Evolutionary conservation across 2,888 invertebrate genomes (phyloP).

Genomic region (Phyllotreta cruciferae): DNA sequence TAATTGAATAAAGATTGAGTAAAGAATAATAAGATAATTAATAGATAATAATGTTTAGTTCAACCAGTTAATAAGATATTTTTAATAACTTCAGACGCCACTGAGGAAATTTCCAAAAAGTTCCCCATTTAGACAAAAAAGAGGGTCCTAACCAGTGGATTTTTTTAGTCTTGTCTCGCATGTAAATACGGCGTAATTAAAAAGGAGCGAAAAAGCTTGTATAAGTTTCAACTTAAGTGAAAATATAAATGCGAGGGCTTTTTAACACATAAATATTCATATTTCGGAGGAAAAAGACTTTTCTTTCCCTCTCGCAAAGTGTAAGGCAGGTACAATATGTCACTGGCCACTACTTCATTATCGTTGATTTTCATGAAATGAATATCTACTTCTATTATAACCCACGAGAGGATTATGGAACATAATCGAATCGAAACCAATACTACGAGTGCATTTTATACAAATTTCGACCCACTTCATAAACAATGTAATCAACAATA

Average conservation of each 20-base stretch:
- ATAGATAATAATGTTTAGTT: no score
- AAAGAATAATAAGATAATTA: no score
- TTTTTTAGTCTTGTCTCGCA: conserved; percentile 38
- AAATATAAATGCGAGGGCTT: conserved; percentile 54
- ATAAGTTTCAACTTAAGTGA: conserved; percentile 56
- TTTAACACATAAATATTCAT: conserved; percentile 54
- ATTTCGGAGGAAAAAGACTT: conserved; percentile 47
- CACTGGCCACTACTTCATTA: background rate
- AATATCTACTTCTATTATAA: background rate
- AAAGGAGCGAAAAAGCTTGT: conserved; percentile 57
- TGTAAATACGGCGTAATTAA: conserved; percentile 52
- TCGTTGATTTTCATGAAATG: background rate
- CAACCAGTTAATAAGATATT: no score
- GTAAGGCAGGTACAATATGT: background rate
- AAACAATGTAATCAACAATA: no score
- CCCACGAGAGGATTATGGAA: background rate
- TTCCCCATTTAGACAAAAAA: conserved; percentile 17
- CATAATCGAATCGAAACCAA: no score
- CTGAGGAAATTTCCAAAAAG: background rate
- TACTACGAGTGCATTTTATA: no score
- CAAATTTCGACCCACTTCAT: no score
- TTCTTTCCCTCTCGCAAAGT: conserved; percentile 36
- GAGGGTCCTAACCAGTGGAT: conserved; percentile 23
- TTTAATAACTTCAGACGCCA: background rate
- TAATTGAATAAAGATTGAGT: no score